Evolutionary conservation across 2,888 invertebrate species (phyloP).

Genomic region (Seira musarum): DNA sequence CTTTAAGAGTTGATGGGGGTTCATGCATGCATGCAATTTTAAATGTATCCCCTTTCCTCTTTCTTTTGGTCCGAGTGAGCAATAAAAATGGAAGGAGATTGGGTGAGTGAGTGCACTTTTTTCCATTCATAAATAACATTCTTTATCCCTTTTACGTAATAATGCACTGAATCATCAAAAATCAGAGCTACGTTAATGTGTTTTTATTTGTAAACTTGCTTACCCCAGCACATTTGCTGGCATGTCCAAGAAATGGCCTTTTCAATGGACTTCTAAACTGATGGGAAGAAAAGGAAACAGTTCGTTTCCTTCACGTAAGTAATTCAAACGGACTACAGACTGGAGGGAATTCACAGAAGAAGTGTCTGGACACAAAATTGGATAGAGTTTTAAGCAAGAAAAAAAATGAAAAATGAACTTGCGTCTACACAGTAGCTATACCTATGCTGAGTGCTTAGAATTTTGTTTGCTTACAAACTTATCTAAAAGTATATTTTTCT

Average conservation of each 20-base stretch:
- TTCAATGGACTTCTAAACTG: background rate
- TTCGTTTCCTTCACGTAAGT: conserved; percentile 30
- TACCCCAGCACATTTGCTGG: background rate
- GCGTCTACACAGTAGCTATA: no score
- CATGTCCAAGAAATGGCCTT: background rate
- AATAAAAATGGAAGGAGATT: conserved; percentile 9
- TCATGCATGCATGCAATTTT: conserved; percentile 20
- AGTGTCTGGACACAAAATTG: background rate
- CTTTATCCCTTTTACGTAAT: background rate
- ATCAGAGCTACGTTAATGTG: conserved; percentile 7
- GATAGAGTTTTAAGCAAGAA: background rate
- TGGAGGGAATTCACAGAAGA: background rate
- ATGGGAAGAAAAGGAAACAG: conserved; percentile 28
- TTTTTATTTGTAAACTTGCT: conserved; percentile 22
- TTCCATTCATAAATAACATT: conserved; percentile 12
- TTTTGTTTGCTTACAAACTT: no score
- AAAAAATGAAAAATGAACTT: conserved; percentile 12
- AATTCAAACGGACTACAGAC: background rate
- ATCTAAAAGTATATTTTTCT: no score
- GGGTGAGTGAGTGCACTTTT: conserved; percentile 10
- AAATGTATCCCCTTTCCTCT: conserved; percentile 7
- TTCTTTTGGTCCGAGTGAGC: conserved; percentile 13
- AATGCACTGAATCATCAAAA: conserved; percentile 19
- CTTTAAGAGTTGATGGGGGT: conserved; percentile 16
- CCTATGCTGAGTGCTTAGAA: no score